Evolutionary conservation across 2,113 vertebrate species (phyloP), one percentile per base, ranked within the genome.

Genomic region (Petrocephalus zakoni): DNA sequence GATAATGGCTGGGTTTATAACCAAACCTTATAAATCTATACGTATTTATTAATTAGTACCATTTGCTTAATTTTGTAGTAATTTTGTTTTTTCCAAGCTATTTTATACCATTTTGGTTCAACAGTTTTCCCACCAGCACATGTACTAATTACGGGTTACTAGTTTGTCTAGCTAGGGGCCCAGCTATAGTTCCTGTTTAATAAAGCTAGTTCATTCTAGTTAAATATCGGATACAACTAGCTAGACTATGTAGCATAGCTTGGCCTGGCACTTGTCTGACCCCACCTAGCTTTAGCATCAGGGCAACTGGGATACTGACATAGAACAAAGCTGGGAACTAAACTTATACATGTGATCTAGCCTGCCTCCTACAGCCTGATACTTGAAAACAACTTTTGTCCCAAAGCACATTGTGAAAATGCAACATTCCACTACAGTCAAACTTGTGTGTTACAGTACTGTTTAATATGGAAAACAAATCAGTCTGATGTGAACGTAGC

Each of bases 1-100:
- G 34, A 75, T 87, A 87, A 25, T 87, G 87, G 75, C 51, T 78
- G 51, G 51, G 87, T 88, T 42, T 88, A 81, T 88, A 82, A 53
- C 52, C 81, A 53, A 78, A 55, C 78, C 72, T 46, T 81, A 81
- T 53, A 53, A 75, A 88, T 81, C 46, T 75, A 68, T 37, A 88
- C 34, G 47, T 88, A 34, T 87, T 87, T 82, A 75, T 83, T 81
- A 83, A 51, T 88, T 78, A 52, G 47, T 83, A 58, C 55, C 58
- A 49, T 46, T 42, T 25, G 56, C n/a, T 64, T 46, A 64, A 42
- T 87, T n/a, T 46, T 87, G 87, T 42, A 21, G 25, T 21, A 19
- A 47, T 9, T 53, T 53, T 72, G 64, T 84, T 78, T 56, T 83
- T 46, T 56, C 42, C 75, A 37, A 58, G 72, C 34, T 83, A 58